Evolutionary conservation across 2,797 vertebrate genomes (phyloP).

Genomic region (Odontamblyopus lacepedii): DNA sequence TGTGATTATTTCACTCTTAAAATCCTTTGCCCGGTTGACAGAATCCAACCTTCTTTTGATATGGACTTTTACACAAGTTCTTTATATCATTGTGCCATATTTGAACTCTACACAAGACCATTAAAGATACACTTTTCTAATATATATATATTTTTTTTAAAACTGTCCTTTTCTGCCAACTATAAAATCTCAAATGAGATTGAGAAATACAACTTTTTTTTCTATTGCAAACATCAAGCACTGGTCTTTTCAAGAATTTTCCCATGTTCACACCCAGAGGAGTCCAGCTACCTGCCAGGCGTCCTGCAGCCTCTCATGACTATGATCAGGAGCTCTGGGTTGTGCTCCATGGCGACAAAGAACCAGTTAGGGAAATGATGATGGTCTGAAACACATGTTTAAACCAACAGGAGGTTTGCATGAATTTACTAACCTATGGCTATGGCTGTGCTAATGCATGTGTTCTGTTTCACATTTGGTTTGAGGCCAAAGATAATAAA

Average conservation of each 20-base stretch:
- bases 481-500: slow-evolving; percentile 41
- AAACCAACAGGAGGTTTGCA: slow-evolving; percentile 28
- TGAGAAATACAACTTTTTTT: not conserved
- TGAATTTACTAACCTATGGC: slow-evolving; percentile 25
- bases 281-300: slow-evolving; percentile 11
- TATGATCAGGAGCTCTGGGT: slow-evolving; percentile 52
- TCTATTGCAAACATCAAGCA: not conserved
- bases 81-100: no score
- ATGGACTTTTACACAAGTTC: no score
- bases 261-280: slow-evolving; percentile 1
- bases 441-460: slow-evolving; percentile 44
- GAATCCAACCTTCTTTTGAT: not conserved
- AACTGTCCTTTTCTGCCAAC: not conserved
- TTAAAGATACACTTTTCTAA: not conserved
- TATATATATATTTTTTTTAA: no score
- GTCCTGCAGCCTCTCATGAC: slow-evolving; percentile 54
- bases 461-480: slow-evolving; percentile 21
- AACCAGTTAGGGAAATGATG: slow-evolving; percentile 69
- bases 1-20: no score
- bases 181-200: not conserved
- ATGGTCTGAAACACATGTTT: slow-evolving; percentile 63
- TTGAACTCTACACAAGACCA: not conserved
- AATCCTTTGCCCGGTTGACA: not conserved
- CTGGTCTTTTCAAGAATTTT: not conserved
- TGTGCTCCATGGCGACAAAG: slow-evolving; percentile 40